Evolutionary conservation across 2,797 vertebrate genomes (phyloP).

Genomic region (Rhyacichthys aspro): DNA sequence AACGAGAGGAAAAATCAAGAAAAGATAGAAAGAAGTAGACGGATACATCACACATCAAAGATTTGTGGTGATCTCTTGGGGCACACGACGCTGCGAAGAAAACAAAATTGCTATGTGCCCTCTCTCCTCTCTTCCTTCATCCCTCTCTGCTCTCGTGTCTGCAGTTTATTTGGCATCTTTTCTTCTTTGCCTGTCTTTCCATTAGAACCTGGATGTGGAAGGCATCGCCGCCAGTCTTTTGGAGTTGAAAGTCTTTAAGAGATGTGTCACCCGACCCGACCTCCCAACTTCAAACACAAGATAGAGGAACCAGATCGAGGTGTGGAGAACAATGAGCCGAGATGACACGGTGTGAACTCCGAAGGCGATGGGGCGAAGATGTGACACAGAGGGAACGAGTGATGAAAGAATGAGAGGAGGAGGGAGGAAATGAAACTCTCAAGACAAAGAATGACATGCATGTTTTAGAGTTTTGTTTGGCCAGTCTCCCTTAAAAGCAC

Average conservation of each 20-base stretch:
- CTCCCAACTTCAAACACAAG: conserved; percentile 56
- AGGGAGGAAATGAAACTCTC: neutral
- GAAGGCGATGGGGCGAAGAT: conserved; percentile 36
- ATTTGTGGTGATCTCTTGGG: conserved; percentile 67
- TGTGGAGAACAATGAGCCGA: conserved; percentile 37
- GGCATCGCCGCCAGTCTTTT: conserved; percentile 64
- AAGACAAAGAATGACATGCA: conserved; percentile 4
- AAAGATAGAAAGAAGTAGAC: conserved; percentile 36
- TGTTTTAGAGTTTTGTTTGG: neutral
- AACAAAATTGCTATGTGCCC: conserved; percentile 65
- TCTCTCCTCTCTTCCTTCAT: conserved; percentile 15
- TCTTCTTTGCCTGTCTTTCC: conserved; percentile 51
- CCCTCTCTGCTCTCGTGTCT: conserved; percentile 36
- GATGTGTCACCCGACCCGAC: conserved; percentile 57
- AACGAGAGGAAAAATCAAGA: conserved; percentile 59
- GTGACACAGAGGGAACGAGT: conserved; percentile 17
- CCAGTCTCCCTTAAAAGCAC: too few relatives aligned
- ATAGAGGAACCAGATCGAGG: conserved; percentile 45
- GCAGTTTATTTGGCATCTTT: conserved; percentile 47
- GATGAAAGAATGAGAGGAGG: conserved; percentile 20
- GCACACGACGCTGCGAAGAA: conserved; percentile 55
- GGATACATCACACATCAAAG: conserved; percentile 75
- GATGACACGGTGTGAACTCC: conserved; percentile 45
- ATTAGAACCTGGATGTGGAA: conserved; percentile 56
- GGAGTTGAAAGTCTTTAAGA: conserved; percentile 68